Percentiles rank a stretch among this genome's conserved stretches.
Conservation (phyloP, 2,113 vertebrate genomes). For the Toxostoma redivivum region DNA sequence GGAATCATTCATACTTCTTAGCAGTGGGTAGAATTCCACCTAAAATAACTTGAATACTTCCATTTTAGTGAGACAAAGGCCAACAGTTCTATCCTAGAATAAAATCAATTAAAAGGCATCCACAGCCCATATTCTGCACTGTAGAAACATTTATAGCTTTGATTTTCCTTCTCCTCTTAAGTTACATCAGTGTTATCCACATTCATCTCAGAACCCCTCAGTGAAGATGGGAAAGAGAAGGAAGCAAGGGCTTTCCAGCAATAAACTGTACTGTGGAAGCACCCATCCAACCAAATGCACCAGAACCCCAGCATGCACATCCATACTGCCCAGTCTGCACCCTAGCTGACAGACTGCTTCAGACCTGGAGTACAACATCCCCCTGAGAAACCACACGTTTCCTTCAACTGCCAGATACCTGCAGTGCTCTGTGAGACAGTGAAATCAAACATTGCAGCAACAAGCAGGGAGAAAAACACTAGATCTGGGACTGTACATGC, state of each 20-base stretch:
- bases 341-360: neutral
- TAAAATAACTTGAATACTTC: neutral
- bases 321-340: neutral
- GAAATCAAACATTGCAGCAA: neutral
- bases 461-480: neutral
- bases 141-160: neutral
- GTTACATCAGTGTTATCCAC: neutral
- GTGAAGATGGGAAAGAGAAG: neutral
- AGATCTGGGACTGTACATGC: accelerated
- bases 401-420: neutral
- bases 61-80: neutral
- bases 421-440: neutral
- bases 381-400: neutral
- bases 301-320: neutral
- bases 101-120: neutral
- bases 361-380: neutral
- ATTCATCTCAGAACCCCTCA: neutral
- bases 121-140: neutral
- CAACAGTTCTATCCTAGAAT: neutral
- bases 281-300: neutral
- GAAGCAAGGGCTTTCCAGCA: neutral
- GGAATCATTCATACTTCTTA: neutral
- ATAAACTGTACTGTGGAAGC: neutral
- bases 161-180: neutral
- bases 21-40: neutral